Evolutionary conservation across 2,797 vertebrate genomes (phyloP).

Genomic region (Glyptemys insculpta): DNA sequence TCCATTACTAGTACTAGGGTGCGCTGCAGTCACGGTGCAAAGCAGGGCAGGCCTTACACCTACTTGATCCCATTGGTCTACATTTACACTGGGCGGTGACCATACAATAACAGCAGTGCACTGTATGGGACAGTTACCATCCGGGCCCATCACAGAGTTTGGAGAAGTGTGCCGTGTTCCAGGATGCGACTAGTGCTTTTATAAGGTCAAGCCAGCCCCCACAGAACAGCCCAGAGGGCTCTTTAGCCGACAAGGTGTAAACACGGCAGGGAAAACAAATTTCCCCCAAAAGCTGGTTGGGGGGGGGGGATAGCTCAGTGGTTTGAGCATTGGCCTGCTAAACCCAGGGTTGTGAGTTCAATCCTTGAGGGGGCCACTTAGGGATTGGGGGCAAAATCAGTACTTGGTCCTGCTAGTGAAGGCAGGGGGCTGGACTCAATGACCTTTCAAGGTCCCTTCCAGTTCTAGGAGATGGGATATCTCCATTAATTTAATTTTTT

Average conservation of each 20-base stretch:
- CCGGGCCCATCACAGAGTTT: neutral
- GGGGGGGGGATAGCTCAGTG: no score
- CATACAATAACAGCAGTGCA: rapidly evolving
- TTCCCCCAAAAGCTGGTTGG: neutral
- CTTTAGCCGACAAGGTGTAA: neutral
- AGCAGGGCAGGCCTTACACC: neutral
- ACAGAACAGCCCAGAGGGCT: neutral
- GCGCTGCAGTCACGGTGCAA: neutral
- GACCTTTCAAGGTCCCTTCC: no score
- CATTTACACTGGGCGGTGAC: rapidly evolving
- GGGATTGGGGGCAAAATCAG: no score
- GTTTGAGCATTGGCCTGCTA: no score
- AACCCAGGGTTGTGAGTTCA: no score
- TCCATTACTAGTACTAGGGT: rapidly evolving
- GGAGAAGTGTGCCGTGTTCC: rapidly evolving
- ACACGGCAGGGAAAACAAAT: neutral
- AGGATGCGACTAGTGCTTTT: rapidly evolving
- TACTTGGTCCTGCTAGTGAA: no score
- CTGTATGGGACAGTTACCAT: neutral
- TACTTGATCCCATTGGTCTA: neutral
- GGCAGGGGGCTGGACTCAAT: no score
- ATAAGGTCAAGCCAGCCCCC: neutral
- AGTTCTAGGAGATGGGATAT: no score
- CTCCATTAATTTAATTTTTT: no score
- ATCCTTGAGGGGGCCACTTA: no score